Percentiles rank a stretch among this genome's conserved stretches.
These are phyloP conservation scores for Peromyscus eremicus DNA, from an alignment of 2,797 vertebrate genomes.

Conservation along the genomic window DNA sequence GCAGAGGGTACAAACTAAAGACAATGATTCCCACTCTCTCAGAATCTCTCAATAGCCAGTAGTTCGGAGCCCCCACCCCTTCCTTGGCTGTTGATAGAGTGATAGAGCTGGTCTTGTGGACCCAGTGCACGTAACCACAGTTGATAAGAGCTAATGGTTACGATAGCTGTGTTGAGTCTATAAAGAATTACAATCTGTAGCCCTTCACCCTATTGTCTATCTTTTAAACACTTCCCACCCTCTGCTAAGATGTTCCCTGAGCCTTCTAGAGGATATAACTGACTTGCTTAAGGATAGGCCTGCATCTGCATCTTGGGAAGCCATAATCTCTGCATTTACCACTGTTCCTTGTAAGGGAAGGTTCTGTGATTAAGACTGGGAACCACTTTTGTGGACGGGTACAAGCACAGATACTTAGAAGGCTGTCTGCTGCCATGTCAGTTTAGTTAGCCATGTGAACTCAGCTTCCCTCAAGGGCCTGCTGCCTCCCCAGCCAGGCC, in stretches of 20 bases:
- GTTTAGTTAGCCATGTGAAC: not conserved
- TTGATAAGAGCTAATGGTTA: not conserved
- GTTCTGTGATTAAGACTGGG: not conserved
- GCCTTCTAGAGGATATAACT: not conserved
- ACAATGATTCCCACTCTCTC: not conserved
- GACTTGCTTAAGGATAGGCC: not conserved
- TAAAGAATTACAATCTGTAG: not conserved
- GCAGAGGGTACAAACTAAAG: not conserved
- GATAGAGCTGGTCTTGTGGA: not conserved
- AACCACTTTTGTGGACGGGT: too few relatives aligned
- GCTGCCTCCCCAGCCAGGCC: not conserved
- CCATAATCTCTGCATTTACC: not conserved
- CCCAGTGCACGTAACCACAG: too few relatives aligned
- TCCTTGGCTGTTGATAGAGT: not conserved
- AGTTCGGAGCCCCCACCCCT: not conserved
- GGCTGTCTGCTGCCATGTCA: too few relatives aligned
- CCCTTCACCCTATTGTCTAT: not conserved
- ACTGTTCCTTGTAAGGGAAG: not conserved
- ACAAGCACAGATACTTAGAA: not conserved
- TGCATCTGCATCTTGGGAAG: not conserved
- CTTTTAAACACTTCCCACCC: too few relatives aligned
- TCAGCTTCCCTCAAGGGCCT: too few relatives aligned
- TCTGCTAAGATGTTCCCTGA: not conserved
- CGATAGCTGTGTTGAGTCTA: not conserved
- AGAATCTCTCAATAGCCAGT: not conserved